Conservation (phyloP, 2,113 vertebrate genomes). For the Clarias gariepinus region DNA sequence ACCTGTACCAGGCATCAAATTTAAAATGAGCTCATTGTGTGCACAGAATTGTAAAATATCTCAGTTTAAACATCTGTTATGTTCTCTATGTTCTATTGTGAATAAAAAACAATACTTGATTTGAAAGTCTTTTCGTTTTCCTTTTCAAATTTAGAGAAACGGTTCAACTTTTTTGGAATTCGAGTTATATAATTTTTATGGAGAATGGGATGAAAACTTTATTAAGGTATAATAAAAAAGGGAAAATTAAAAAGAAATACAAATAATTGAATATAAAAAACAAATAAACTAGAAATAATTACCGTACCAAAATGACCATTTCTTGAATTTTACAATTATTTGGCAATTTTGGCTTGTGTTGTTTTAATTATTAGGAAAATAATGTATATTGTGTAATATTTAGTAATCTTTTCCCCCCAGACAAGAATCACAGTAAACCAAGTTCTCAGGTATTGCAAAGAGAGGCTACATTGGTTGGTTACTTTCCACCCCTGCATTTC, state of each 20-base stretch:
- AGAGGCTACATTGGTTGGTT: neutral
- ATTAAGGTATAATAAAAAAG: neutral
- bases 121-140: no score
- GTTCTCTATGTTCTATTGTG: no score
- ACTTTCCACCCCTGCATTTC: neutral
- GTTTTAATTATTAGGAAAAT: neutral
- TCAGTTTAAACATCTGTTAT: no score
- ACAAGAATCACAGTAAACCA: neutral
- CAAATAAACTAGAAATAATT: neutral
- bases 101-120: no score
- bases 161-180: no score
- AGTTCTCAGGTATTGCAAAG: neutral
- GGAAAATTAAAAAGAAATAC: neutral
- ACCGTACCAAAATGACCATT: neutral
- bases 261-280: neutral
- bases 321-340: neutral
- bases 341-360: neutral
- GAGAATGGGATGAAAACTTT: neutral
- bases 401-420: neutral
- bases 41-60: no score
- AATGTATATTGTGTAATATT: neutral
- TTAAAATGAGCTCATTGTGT: no score
- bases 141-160: no score
- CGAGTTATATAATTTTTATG: no score
- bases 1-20: no score